phyloP scores from a whole-genome alignment of 2,797 vertebrate genomes.

The Phylloscopus collybita region DNA sequence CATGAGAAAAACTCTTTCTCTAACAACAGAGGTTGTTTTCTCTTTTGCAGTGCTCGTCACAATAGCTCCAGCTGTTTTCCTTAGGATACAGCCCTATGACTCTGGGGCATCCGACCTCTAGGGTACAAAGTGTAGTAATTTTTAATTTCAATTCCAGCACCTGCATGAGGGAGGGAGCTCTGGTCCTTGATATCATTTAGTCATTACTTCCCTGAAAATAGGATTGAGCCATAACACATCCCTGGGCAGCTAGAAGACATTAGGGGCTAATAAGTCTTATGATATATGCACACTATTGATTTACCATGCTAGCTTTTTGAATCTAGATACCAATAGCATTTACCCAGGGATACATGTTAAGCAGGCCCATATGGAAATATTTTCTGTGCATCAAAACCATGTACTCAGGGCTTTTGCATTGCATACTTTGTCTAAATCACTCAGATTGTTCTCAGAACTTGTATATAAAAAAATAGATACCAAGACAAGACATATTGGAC shows the following conservation, averaged over 20 bases:
- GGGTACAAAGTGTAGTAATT: background rate
- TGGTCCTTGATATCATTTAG: constrained; percentile 9
- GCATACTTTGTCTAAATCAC: background rate
- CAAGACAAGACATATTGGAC: background rate
- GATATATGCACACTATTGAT: constrained; percentile 14
- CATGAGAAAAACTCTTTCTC: background rate
- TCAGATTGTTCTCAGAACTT: background rate
- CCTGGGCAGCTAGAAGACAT: background rate
- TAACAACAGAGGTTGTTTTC: background rate
- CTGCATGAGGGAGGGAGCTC: constrained; percentile 1
- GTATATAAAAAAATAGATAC: background rate
- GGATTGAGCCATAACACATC: background rate
- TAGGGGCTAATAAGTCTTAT: constrained; percentile 37
- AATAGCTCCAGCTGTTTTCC: constrained; percentile 32
- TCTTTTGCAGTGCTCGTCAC: background rate
- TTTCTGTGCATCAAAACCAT: background rate
- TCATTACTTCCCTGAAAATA: background rate
- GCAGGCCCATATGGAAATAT: constrained; percentile 33
- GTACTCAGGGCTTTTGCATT: background rate
- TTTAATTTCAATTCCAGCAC: constrained; percentile 27
- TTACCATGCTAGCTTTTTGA: constrained; percentile 28
- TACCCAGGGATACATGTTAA: background rate
- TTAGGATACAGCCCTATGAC: background rate
- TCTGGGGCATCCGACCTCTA: background rate
- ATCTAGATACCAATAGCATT: constrained; percentile 11